Evolutionary conservation across 2,113 vertebrate genomes (phyloP).

Genomic region (Dolichallabes microphthalmus): DNA sequence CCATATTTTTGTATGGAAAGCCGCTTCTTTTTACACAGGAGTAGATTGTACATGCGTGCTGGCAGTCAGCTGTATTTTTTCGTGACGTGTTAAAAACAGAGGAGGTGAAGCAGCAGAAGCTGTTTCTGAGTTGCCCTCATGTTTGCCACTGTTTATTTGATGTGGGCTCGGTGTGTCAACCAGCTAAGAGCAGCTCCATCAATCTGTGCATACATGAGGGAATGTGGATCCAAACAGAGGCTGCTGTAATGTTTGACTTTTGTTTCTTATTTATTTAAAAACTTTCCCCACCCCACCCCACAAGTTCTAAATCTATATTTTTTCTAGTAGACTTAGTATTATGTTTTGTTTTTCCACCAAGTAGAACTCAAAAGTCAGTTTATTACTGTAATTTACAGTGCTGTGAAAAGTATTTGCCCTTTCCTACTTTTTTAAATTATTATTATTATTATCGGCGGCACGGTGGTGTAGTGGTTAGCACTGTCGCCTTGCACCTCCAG

Average conservation of each 20-base stretch:
- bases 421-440: too few relatives aligned
- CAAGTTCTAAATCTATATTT: not conserved
- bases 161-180: constrained; percentile 20
- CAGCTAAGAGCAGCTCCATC: constrained; percentile 20
- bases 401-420: too few relatives aligned
- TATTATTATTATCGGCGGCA: too few relatives aligned
- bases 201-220: constrained; percentile 24
- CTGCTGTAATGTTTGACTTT: not conserved
- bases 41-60: not conserved
- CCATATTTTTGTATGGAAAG: not conserved
- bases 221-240: not conserved
- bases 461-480: too few relatives aligned
- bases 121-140: constrained; percentile 25
- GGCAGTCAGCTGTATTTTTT: not conserved
- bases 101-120: not conserved
- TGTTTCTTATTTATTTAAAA: constrained; percentile 9
- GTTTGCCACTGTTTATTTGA: constrained; percentile 25
- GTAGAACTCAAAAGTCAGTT: not conserved
- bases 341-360: not conserved
- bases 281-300: not conserved
- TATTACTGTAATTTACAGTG: not conserved
- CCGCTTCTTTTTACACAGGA: not conserved
- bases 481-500: too few relatives aligned
- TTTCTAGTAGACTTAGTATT: not conserved
- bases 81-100: not conserved